Evolutionary conservation across 2,113 vertebrate species (phyloP).

Genomic region (Neodon shergylaensis): DNA sequence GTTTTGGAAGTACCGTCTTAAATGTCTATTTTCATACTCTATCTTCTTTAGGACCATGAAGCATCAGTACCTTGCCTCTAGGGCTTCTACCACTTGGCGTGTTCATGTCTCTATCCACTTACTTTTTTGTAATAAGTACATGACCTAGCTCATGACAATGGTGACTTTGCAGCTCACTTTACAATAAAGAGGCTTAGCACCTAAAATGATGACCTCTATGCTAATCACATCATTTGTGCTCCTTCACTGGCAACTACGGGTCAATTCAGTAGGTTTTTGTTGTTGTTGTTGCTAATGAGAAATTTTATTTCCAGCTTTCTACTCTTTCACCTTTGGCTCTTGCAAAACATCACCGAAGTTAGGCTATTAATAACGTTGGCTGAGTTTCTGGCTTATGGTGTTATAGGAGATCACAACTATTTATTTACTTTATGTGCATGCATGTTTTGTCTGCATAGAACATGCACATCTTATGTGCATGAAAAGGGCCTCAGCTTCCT

Average conservation of each 20-base stretch:
- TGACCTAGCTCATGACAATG: not conserved
- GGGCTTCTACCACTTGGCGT: not conserved
- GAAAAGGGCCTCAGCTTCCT: not conserved
- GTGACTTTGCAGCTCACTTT: not conserved
- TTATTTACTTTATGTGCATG: not conserved
- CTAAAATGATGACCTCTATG: conserved; percentile 17
- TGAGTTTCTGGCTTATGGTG: not conserved
- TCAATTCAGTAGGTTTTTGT: not conserved
- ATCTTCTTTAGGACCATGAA: not conserved
- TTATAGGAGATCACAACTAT: not conserved
- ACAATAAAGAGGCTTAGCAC: conserved; percentile 15
- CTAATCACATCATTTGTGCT: not conserved
- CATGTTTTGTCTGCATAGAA: not conserved
- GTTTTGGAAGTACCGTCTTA: not conserved
- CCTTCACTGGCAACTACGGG: not conserved
- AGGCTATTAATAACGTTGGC: not conserved
- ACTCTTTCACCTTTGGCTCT: not conserved
- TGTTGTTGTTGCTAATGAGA: conserved; percentile 16
- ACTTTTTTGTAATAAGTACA: not conserved
- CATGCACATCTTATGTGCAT: not conserved
- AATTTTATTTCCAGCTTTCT: not conserved
- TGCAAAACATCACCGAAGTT: not conserved
- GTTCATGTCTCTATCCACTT: not conserved
- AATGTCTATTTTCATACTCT: not conserved
- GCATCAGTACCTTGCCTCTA: not conserved